A percentile compares a stretch with the other conserved stretches of the same genome.
phyloP scores from a whole-genome alignment of 1,140 invertebrate species.

The Drosophila malerkotliana region DNA sequence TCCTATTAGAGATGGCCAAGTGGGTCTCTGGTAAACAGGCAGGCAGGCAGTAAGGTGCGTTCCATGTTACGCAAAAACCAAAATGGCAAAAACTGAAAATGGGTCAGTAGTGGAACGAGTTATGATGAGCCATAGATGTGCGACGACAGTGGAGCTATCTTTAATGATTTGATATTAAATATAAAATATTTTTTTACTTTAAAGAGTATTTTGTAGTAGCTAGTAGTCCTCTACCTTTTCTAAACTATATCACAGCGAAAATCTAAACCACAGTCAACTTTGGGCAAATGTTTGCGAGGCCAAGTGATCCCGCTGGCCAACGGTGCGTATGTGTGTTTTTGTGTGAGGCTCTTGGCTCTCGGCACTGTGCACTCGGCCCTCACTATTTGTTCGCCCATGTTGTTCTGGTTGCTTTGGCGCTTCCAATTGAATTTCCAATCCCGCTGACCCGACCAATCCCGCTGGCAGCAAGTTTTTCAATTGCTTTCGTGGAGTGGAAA shows the following conservation, averaged over 20 bases:
- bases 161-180: no score
- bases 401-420: constrained; percentile 26
- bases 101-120: constrained; percentile 20
- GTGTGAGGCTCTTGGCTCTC: neutral
- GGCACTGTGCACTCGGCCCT: neutral
- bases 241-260: constrained; percentile 5
- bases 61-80: constrained; percentile 32
- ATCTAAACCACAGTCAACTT: constrained; percentile 59
- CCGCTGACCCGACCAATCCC: constrained; percentile 46
- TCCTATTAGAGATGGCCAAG: constrained; percentile 50
- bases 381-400: constrained; percentile 18
- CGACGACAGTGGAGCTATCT: constrained; percentile 1
- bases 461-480: constrained; percentile 58
- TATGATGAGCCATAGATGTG: constrained; percentile 14
- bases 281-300: constrained; percentile 62
- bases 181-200: no score
- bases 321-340: constrained; percentile 24
- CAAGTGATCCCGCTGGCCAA: constrained; percentile 25
- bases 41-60: constrained; percentile 35
- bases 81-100: constrained; percentile 40
- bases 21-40: constrained; percentile 7
- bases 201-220: neutral
- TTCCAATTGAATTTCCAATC: constrained; percentile 76
- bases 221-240: neutral
- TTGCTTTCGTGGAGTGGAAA: constrained; percentile 29